Conservation (phyloP, 2,888 invertebrate species). For the Mimachlamys varia region DNA sequence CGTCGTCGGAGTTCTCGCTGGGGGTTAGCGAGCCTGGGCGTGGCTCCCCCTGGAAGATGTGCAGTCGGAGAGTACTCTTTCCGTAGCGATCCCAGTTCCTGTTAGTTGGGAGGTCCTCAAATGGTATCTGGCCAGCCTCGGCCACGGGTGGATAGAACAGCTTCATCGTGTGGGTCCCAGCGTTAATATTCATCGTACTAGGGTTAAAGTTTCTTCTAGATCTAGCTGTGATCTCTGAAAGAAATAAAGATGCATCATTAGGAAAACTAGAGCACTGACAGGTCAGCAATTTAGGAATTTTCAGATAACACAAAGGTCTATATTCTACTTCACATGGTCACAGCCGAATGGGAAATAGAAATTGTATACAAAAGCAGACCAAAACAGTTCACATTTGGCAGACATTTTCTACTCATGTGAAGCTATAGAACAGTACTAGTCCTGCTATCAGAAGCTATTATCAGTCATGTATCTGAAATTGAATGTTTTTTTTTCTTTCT, state of each 20-base stretch:
- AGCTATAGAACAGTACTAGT: no score
- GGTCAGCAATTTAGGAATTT: no score
- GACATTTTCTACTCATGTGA: no score
- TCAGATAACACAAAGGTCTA: no score
- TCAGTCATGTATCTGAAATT: no score
- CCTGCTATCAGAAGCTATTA: no score
- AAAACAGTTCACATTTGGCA: no score
- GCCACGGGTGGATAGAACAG: slow-evolving; percentile 77
- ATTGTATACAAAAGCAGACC: no score
- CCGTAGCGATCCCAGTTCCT: slow-evolving; percentile 72
- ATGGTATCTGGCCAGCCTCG: slow-evolving; percentile 69
- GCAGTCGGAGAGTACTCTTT: slow-evolving; percentile 71
- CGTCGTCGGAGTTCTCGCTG: slow-evolving; percentile 76
- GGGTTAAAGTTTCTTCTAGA: slow-evolving; percentile 67
- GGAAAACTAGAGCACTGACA: no score
- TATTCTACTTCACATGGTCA: no score
- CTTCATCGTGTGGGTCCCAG: slow-evolving; percentile 74
- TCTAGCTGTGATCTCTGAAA: slow-evolving; percentile 32
- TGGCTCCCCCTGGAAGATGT: slow-evolving; percentile 76
- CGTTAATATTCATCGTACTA: slow-evolving; percentile 70
- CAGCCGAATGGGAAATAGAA: no score
- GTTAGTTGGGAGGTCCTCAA: slow-evolving; percentile 61
- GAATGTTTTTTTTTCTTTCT: no score
- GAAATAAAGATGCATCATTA: neutral
- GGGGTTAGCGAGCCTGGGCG: slow-evolving; percentile 79